phyloP scores from a whole-genome alignment of 35 echinoderm and acorn worm species.

The Apostichopus californicus region DNA sequence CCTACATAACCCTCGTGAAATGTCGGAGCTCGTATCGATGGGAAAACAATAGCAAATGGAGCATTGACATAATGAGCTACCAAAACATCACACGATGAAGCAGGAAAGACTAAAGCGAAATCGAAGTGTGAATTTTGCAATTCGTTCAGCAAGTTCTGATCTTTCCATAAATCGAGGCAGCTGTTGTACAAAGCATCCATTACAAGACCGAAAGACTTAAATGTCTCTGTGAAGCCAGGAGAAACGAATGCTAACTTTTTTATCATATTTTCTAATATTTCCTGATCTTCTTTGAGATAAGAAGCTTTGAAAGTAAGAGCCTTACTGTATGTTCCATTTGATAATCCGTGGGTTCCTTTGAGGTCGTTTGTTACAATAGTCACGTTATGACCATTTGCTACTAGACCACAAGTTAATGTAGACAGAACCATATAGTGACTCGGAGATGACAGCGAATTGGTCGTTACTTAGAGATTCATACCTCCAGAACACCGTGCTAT shows the following conservation, averaged over 20 bases:
- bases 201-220: neutral
- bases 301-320: neutral
- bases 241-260: neutral
- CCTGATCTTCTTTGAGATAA: neutral
- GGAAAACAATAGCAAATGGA: constrained; percentile 12
- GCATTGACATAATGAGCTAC: constrained; percentile 2
- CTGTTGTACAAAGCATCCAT: neutral
- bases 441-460: neutral
- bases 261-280: neutral
- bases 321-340: constrained; percentile 12
- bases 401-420: neutral
- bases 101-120: constrained; percentile 24
- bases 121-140: too few species aligned
- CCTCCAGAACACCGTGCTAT: neutral
- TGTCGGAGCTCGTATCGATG: neutral
- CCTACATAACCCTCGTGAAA: constrained; percentile 14
- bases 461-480: neutral
- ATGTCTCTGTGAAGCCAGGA: neutral
- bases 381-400: constrained; percentile 17
- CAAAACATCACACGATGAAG: constrained; percentile 20
- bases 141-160: too few species aligned
- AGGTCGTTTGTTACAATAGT: constrained; percentile 2
- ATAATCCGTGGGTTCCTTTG: neutral
- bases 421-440: constrained; percentile 2
- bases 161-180: constrained; percentile 18